Percentiles rank a stretch among this genome's conserved stretches.
phyloP scores from a whole-genome alignment of 2,888 invertebrate genomes.

The Conomelus anceps region DNA sequence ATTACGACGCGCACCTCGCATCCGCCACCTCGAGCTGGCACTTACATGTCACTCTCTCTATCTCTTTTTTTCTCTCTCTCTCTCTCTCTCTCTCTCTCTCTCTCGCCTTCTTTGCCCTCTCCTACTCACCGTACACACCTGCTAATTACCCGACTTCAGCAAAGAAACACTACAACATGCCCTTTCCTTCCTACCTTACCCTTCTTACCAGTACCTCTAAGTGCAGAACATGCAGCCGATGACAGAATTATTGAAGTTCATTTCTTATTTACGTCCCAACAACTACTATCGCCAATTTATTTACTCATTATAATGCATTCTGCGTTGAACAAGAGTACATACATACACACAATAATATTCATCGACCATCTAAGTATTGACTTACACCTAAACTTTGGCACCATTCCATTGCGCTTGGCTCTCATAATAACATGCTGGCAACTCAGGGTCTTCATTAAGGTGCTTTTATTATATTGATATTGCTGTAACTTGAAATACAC shows the following conservation, averaged over 20 bases:
- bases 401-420: not conserved
- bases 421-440: not conserved
- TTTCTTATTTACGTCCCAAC: not conserved
- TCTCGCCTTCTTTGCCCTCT: not conserved
- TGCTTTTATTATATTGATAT: not conserved
- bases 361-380: not conserved
- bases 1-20: not conserved
- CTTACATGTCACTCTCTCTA: not conserved
- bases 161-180: too few species aligned
- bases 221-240: not conserved
- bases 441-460: not conserved
- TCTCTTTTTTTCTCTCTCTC: not conserved
- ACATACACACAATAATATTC: not conserved
- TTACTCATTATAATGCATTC: not conserved
- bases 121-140: not conserved
- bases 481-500: not conserved
- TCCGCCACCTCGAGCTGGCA: not conserved
- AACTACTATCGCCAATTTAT: not conserved
- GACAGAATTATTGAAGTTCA: not conserved
- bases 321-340: too few species aligned
- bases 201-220: not conserved
- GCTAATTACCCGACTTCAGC: not conserved
- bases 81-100: not conserved
- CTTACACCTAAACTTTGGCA: not conserved
- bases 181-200: not conserved